Evolutionary conservation across 2,797 vertebrate species (phyloP).

Genomic region (Hirundo rustica): DNA sequence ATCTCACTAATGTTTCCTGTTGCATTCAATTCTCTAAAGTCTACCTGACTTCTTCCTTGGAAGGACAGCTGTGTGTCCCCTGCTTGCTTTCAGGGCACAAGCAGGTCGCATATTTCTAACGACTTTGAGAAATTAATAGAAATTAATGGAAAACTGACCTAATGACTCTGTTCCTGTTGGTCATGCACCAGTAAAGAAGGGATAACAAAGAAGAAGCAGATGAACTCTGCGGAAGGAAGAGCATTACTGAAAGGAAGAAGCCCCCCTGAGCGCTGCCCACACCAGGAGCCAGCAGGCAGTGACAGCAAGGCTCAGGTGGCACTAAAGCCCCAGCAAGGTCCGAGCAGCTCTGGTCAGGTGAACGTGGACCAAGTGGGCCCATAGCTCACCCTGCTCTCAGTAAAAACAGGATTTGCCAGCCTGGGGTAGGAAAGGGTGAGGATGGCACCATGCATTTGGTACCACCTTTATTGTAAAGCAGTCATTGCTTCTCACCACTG

Average conservation of each 20-base stretch:
- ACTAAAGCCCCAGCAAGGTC: not conserved
- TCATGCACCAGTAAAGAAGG: not conserved
- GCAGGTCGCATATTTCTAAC: not conserved
- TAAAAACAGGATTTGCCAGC: not conserved
- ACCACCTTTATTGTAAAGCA: not conserved
- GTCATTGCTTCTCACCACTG: not conserved
- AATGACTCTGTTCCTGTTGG: rapidly evolving
- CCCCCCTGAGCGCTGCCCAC: too few relatives aligned
- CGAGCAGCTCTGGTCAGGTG: not conserved
- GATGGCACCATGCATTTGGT: not conserved
- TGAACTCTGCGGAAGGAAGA: not conserved
- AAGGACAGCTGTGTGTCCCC: not conserved
- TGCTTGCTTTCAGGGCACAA: not conserved
- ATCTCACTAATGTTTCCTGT: not conserved
- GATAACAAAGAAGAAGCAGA: not conserved
- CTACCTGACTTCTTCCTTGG: not conserved
- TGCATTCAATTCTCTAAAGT: not conserved
- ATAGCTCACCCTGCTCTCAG: not conserved
- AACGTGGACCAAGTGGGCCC: rapidly evolving
- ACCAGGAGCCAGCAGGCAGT: rapidly evolving
- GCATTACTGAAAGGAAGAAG: not conserved
- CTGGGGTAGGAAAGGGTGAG: not conserved
- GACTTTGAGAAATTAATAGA: not conserved
- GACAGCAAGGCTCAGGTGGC: not conserved
- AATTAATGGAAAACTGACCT: not conserved